Evolutionary conservation across 2,888 invertebrate genomes (phyloP).

Genomic region (Cyaniris semiargus): DNA sequence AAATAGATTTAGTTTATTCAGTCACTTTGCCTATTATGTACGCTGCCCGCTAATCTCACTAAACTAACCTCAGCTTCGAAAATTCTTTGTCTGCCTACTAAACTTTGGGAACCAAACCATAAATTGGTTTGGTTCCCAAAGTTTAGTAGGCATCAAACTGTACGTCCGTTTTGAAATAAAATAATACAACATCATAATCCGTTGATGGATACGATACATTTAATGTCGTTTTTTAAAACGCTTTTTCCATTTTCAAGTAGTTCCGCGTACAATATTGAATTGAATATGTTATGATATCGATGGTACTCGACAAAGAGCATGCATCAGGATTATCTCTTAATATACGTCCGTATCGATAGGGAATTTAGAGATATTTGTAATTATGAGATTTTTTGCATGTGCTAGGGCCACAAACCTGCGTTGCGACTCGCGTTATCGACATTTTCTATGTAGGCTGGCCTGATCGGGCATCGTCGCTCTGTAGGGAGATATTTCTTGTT

Average conservation of each 20-base stretch:
- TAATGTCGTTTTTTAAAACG: background rate
- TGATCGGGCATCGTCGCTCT: too few relatives aligned
- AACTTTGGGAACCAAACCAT: too few relatives aligned
- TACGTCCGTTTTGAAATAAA: background rate
- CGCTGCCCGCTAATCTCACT: too few relatives aligned
- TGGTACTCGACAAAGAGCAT: background rate
- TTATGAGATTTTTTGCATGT: background rate
- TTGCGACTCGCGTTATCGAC: too few relatives aligned
- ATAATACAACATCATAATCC: background rate
- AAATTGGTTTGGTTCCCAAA: too few relatives aligned
- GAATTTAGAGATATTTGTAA: background rate
- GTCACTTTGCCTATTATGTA: too few relatives aligned
- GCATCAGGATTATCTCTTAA: background rate
- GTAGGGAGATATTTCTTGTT: too few relatives aligned
- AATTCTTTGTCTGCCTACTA: too few relatives aligned
- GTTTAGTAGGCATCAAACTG: too few relatives aligned
- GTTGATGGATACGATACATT: background rate
- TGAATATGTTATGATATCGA: constrained; percentile 16
- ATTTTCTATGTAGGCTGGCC: too few relatives aligned
- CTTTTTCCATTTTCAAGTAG: background rate
- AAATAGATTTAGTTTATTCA: background rate
- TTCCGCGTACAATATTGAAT: background rate
- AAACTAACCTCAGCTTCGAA: too few relatives aligned
- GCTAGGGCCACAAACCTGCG: too few relatives aligned
- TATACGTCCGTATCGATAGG: background rate